Evolutionary conservation across 2,113 vertebrate species (phyloP), one percentile per base, ranked within the genome.

Genomic region (Corythaeola cristata): DNA sequence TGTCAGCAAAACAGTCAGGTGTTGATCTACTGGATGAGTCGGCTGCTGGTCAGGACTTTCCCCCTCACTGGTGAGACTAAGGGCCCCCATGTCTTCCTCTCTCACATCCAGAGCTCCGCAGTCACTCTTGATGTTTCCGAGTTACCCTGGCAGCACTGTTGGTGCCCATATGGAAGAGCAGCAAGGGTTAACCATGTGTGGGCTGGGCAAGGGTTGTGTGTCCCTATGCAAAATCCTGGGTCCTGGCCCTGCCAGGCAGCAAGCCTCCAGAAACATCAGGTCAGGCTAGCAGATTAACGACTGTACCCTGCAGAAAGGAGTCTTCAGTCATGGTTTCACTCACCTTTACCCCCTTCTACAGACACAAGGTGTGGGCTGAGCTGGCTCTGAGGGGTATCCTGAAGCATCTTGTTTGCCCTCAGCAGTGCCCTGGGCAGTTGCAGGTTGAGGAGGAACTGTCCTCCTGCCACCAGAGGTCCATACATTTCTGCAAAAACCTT

Each of bases 41-140:
- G 1, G 24, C 16, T n/a, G 16, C 72, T 41, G 33, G 20, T 62
- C 26, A 23, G 49, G 26, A 20, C 27, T 39, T 72, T 39, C 27
- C 6, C 12, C 9, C 5, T 68, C 0, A 0, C 2, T 4, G 3
- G 10, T 23, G 62, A 4, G 19, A 58, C 27, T 30, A 30, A 59
- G 37, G 28, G 22, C 6, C 7, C 12, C 18, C 12, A 8, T 11
- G 5, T 14, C 27, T 45, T 59, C 27, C 6, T 67, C 19, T 26
- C 9, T 63, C 37, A 37, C 1, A 3, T 13, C 1, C 2, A 33
- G 22, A 63, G n/a, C 41, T 67, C 63, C 67, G 62, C 45, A 75
- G 41, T 10, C 16, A 18, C 21, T 60, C 52, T 37, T 27, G 22
- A 41, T 67, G 19, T 33, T 2, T 13, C 3, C 1, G 30, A 44